Evolutionary conservation across 2,888 invertebrate genomes (phyloP).

Genomic region (Caenorhabditis plicata): DNA sequence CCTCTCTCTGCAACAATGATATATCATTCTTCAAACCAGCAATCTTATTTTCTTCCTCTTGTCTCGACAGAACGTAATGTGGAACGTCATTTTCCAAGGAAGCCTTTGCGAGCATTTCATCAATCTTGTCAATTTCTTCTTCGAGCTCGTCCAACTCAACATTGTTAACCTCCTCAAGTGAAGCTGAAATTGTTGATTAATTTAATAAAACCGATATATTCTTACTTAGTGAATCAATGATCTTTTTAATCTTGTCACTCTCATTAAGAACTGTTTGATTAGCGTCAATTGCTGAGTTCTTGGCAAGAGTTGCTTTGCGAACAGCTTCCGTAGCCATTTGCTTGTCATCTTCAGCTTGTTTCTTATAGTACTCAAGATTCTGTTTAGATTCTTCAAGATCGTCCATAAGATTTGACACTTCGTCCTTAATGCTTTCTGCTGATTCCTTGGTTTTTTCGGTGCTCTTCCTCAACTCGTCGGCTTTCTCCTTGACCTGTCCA

Average conservation of each 20-base stretch:
- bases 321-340: conserved; percentile 50
- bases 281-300: conserved; percentile 48
- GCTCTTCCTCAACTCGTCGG: conserved; percentile 16
- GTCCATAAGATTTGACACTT: conserved; percentile 41
- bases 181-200: no score
- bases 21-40: conserved; percentile 35
- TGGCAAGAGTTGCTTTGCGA: conserved; percentile 46
- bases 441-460: conserved; percentile 33
- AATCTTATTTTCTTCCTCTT: conserved; percentile 35
- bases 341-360: conserved; percentile 47
- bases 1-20: conserved; percentile 34
- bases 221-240: conserved; percentile 44
- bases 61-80: conserved; percentile 19
- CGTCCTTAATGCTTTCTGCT: conserved; percentile 30
- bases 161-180: conserved; percentile 64
- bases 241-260: conserved; percentile 45
- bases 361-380: conserved; percentile 43
- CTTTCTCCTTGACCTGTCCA: conserved; percentile 33
- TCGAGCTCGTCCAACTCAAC: conserved; percentile 67
- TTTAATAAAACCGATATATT: no score
- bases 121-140: conserved; percentile 56
- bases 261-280: conserved; percentile 36
- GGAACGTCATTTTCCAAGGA: conserved; percentile 45
- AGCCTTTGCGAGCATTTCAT: conserved; percentile 36
- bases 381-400: conserved; percentile 37